Evolutionary conservation across 1,140 invertebrate genomes (phyloP), one percentile per base, ranked within the genome.

Genomic region (Meloidogyne floridensis): DNA sequence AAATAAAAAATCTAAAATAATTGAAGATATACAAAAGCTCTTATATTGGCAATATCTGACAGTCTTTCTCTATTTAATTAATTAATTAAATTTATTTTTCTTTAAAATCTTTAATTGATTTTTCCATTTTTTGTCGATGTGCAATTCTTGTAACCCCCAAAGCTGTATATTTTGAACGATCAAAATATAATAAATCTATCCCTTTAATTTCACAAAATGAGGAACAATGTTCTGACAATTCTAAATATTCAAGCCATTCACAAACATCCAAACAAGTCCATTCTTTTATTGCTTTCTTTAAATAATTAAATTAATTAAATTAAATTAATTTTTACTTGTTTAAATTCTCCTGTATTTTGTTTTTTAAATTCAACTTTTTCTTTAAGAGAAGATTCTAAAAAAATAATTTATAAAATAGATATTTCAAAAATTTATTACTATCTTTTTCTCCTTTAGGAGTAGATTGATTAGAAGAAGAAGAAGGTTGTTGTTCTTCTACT

Each of bases 141-240:
- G 91, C 91, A 75, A 92, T 89, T 81, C 91, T 91, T 72, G 92
- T 92, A 15, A 93, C 91, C 10, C 92, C 92, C 7, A 93, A 86
- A 73, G 91, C 90, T 72, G 92, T 90, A 18, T 92, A 89, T 53
- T 89, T 87, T 81, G 91, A 90, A 80, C 92, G 92, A 88, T 93
- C 92, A 80, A 93, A 90, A 74, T 88, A 88, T 65, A 91, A 82
- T 80, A 93, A 86, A 83, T 91, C 91, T 18, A 85, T 86, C 20
- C 92, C 92, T 81, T 91, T 90, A 54, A 93, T 91, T 32, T 88
- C 83, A 72, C 88, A 86, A 84, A 93, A 93, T 47, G 89, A 90
- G 54, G 84, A 85, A 84, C 91, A 91, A 86, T 93, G 92, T 87
- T 93, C 92, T 18, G 90, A 87, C 32, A 93, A 85, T 78, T 87